A percentile compares a stretch with the other conserved stretches of the same genome.
Conservation (phyloP, 2,888 invertebrate species). For the Callosobruchus maculatus region DNA sequence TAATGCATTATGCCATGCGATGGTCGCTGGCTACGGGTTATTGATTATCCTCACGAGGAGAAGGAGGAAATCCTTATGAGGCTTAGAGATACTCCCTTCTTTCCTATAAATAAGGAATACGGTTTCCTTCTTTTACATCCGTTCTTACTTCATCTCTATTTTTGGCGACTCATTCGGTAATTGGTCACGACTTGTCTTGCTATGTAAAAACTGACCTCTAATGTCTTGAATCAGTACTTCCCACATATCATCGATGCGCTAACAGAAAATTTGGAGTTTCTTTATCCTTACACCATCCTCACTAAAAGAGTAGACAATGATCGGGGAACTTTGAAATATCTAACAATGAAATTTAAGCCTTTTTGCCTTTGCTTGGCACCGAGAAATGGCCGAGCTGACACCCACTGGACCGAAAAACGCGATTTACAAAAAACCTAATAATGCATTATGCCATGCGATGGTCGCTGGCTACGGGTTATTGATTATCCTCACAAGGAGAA, state of each 20-base stretch:
- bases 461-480: conserved; percentile 11
- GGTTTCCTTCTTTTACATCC: too few species aligned
- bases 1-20: conserved; percentile 16
- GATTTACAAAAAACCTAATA: conserved; percentile 28
- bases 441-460: conserved; percentile 12
- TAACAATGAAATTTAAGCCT: too few species aligned
- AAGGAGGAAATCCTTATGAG: not conserved
- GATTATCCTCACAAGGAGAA: conserved; percentile 14
- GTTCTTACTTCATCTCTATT: too few species aligned
- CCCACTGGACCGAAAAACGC: conserved; percentile 35
- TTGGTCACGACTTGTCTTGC: too few species aligned
- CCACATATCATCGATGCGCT: too few species aligned
- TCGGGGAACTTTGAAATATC: too few species aligned
- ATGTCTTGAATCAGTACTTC: too few species aligned
- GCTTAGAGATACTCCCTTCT: not conserved
- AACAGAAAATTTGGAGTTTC: too few species aligned
- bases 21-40: conserved; percentile 8
- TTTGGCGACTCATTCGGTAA: too few species aligned
- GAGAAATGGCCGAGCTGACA: conserved; percentile 36
- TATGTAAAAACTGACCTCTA: too few species aligned
- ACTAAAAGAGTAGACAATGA: too few species aligned
- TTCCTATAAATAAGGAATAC: not conserved
- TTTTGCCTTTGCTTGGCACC: conserved; percentile 29
- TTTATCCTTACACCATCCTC: too few species aligned
- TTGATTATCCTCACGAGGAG: conserved; percentile 16